These are phyloP conservation scores for Gymnarchus niloticus DNA, from an alignment of 2,113 vertebrate species.

Conservation along the genomic window DNA sequence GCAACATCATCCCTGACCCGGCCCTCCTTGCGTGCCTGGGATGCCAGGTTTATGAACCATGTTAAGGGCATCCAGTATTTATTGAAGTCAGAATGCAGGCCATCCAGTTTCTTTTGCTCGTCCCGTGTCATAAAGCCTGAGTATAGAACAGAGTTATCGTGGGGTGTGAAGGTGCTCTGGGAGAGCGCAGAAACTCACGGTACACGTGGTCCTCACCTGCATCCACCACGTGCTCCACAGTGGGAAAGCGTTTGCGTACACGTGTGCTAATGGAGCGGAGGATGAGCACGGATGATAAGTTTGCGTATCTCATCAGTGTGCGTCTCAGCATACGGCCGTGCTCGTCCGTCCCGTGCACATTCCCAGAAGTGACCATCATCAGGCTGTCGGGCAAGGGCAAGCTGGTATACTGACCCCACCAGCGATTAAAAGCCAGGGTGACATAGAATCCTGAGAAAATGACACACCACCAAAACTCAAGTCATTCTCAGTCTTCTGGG, in stretches of 20 bases:
- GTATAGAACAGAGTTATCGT: accelerated
- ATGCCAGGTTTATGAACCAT: conserved; percentile 81
- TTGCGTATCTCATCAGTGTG: conserved; percentile 79
- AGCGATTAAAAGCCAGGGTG: conserved; percentile 75
- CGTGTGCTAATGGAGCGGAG: conserved; percentile 79
- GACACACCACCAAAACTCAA: not conserved
- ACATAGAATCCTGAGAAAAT: conserved; percentile 74
- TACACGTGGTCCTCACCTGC: conserved; percentile 55
- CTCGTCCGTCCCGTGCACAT: conserved; percentile 75
- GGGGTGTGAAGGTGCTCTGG: not conserved
- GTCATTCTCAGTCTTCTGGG: not conserved
- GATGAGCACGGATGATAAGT: conserved; percentile 77
- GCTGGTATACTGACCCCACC: conserved; percentile 89
- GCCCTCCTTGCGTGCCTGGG: conserved; percentile 69
- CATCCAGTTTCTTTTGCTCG: conserved; percentile 70
- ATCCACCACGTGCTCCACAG: conserved; percentile 74
- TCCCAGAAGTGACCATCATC: conserved; percentile 82
- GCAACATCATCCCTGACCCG: conserved; percentile 72
- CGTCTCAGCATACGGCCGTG: conserved; percentile 71
- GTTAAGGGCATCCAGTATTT: conserved; percentile 88
- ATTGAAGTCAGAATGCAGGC: conserved; percentile 80
- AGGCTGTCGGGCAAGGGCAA: conserved; percentile 85
- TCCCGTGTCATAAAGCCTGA: conserved; percentile 78
- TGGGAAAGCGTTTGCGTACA: conserved; percentile 76
- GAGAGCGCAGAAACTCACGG: not conserved